Base-by-base conservation (phyloP, 2,888 invertebrate genomes). In the Dolichomitus sp. region DNA sequence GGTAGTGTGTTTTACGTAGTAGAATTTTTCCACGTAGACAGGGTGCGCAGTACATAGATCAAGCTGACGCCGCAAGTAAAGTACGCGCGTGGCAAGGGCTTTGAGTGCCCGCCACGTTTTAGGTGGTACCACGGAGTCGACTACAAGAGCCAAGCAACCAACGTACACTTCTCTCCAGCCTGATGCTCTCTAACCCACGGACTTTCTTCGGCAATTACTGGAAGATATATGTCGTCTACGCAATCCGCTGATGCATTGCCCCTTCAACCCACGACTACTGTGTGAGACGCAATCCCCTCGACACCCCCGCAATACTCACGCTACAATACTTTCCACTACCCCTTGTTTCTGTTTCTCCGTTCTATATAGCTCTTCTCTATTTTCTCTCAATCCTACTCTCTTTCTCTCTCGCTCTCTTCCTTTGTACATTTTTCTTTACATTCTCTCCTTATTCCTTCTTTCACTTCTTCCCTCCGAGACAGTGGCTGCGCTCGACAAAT, bases 211-310 rank as follows among this genome's bases (percentile, higher is more conserved):
- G 74, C 70, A 66, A 83, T 83, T 79, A 79, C 48, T 63, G 54
- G 86, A 82, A 89, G 89, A 90, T 90, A 89, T 88, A 90, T 88
- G 88, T 88, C 87, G 86, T 86, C 87, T 87, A 89, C 89, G 90
- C 90, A 89, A 91, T 91, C 88, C 88, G 84, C 88, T 91, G 92
- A 92, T 92, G 89, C 87, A 92, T 92, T 88, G 90, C 90, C 81
- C 88, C 88, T 89, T 91, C 88, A 87, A 12, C 81, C 84, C 85
- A 87, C 89, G 86, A 85, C 86, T 81, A 74, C 59, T 68, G 42
- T 86, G 86, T 87, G 87, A 89, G 88, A 88, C 89, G 85, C 88
- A 84, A 27, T 45, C 50, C 40, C 65, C 65, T 40, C 40, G 50
- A 75, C 57, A 40, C 23, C 50, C 50, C 37, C 27, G 70, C 63